Percentiles rank a stretch among this genome's conserved stretches.
Evolutionary conservation across 2,113 vertebrate species (phyloP).

Genomic region (Perca fluviatilis): DNA sequence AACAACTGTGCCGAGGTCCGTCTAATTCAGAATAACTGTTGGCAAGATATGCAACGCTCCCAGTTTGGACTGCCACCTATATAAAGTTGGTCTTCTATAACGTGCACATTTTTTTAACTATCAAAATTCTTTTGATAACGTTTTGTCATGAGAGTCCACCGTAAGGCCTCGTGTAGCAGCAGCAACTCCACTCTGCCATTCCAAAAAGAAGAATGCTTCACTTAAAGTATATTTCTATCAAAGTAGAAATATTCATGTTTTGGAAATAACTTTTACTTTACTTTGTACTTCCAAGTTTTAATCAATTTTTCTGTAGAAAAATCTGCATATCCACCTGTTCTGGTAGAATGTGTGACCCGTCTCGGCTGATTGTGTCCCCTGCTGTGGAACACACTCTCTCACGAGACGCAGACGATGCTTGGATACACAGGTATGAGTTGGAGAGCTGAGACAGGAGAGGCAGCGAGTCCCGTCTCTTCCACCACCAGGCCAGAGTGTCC

Average conservation of each 20-base stretch:
- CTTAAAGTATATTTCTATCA: too few relatives aligned
- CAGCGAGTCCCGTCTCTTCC: slow-evolving; percentile 1
- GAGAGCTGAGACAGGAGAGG: slow-evolving; percentile 21
- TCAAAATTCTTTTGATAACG: too few relatives aligned
- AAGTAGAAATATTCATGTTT: not conserved
- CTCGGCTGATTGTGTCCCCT: not conserved
- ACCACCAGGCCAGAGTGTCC: slow-evolving; percentile 36
- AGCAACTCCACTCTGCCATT: not conserved
- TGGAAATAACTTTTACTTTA: too few relatives aligned
- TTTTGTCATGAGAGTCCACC: too few relatives aligned
- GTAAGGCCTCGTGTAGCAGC: not conserved
- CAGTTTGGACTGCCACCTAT: too few relatives aligned
- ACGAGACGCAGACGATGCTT: not conserved
- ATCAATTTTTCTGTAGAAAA: not conserved
- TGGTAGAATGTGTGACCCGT: slow-evolving; percentile 10
- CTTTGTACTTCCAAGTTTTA: not conserved
- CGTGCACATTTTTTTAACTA: too few relatives aligned
- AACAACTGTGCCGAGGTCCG: too few relatives aligned
- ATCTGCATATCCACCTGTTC: not conserved
- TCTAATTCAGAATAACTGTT: too few relatives aligned
- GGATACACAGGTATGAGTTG: slow-evolving; percentile 6
- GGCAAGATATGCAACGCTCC: too few relatives aligned
- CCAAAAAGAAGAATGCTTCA: not conserved
- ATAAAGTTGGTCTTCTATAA: too few relatives aligned
- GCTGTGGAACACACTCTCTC: slow-evolving; percentile 17